Evolutionary conservation across 30 jellyfish, hydroid and myxozoan genomes (phyloP), one percentile per base, ranked within the genome.

Genomic region (Morbakka virulenta): DNA sequence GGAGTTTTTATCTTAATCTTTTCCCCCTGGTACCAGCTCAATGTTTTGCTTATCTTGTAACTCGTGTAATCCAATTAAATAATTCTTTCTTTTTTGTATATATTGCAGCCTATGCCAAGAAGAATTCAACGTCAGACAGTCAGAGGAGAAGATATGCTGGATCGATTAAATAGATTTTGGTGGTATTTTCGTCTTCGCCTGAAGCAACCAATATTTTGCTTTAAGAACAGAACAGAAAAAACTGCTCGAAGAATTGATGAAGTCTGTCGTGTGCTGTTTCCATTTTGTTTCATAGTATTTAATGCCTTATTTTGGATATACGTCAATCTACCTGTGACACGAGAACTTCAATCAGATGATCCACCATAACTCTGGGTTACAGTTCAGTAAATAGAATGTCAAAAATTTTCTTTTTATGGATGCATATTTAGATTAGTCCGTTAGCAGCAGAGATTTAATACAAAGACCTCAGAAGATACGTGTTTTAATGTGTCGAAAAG

Each of bases 221-320:
- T 41, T 17, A 9, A 17, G 17, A 41, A 41, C 57, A 41, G 57
- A 41, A 41, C 57, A 6, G 57, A 41, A n/a, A 67, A 49, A 34
- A 28, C 89, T 22, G 96, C 79, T 1, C 20, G 87, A 28, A 22
- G 67, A n/a, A 76, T 87, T 22, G 96, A 87, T 36, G 64, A 41
- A 29, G 30, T 78, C 32, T 27, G 83, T 22, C 72, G 80, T 14
- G 57, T 79, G 6, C 32, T 65, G n/a, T 87, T 87, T 41, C 96
- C 96, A 22, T 21, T 64, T 23, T 31, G 77, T 1, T 87, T 77
- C 51, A 22, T 80, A 47, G 28, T 79, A 2, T 80, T 87, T 69
- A 87, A 87, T 69, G 72, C 66, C 17, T 32, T 29, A 14, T 87
- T 66, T 80, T 79, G 87, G 81, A 32, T 57, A 32, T 72, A 65